Conservation (phyloP, 2,113 vertebrate species). For the Chamaea fasciata region DNA sequence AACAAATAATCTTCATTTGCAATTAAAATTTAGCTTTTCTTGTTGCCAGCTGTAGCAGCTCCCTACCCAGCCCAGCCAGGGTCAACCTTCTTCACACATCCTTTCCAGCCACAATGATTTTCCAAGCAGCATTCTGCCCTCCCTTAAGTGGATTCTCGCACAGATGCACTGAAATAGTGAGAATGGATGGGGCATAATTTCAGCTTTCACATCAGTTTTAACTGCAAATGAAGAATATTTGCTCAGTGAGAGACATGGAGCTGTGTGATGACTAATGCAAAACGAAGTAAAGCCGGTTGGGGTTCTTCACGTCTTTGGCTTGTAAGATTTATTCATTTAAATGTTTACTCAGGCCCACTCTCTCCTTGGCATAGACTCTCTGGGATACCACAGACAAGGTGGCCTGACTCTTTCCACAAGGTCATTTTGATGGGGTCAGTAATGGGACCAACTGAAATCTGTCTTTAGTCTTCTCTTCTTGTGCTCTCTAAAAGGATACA, state of each 20-base stretch:
- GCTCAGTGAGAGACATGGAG: neutral
- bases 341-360: neutral
- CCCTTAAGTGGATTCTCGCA: neutral
- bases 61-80: neutral
- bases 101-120: neutral
- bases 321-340: neutral
- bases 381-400: neutral
- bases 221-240: neutral
- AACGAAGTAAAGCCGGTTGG: neutral
- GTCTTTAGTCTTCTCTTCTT: neutral
- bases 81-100: neutral
- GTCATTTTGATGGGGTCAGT: neutral
- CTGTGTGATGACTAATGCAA: neutral
- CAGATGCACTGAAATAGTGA: neutral
- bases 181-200: neutral
- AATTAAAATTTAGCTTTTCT: slow-evolving; percentile 4
- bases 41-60: neutral
- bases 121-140: neutral
- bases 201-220: neutral
- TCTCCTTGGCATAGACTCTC: neutral
- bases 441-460: neutral
- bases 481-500: neutral
- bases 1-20: neutral
- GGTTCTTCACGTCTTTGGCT: neutral
- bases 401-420: neutral